These are phyloP conservation scores for Macaca nemestrina DNA, from an alignment of 2,113 vertebrate genomes.

Conservation along the genomic window DNA sequence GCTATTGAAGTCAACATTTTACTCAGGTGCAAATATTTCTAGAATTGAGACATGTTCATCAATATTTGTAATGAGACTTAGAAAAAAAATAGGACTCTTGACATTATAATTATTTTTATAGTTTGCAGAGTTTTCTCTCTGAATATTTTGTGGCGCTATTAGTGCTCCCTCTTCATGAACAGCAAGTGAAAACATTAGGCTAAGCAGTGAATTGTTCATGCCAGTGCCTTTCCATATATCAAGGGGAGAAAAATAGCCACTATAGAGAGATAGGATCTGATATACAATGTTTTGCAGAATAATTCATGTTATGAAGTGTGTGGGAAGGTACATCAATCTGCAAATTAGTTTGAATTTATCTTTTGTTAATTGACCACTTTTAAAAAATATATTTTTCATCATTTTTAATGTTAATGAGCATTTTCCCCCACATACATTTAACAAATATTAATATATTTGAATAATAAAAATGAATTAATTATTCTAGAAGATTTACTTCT, in stretches of 20 bases:
- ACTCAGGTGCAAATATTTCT: constrained; percentile 12
- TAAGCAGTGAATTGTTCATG: not conserved
- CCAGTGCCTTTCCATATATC: not conserved
- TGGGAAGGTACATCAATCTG: not conserved
- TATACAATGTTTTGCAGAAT: not conserved
- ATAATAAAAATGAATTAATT: not conserved
- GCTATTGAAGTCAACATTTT: constrained; percentile 34
- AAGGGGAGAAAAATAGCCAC: not conserved
- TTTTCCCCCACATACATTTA: not conserved
- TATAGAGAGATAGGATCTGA: not conserved
- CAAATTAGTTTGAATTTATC: not conserved
- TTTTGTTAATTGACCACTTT: not conserved
- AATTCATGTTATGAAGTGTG: not conserved
- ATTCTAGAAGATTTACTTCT: not conserved
- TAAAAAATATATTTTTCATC: not conserved
- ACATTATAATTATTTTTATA: not conserved
- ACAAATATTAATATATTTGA: not conserved
- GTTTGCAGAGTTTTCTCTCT: constrained; percentile 19
- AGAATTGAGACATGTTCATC: constrained; percentile 45
- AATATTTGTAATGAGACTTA: constrained; percentile 39
- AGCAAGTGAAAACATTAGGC: not conserved
- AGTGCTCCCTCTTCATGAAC: not conserved
- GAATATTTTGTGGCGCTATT: not conserved
- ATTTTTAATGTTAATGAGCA: not conserved
- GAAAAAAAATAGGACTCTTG: constrained; percentile 52